A percentile compares a stretch with the other conserved stretches of the same genome.
phyloP scores from a whole-genome alignment of 2,113 vertebrate species.

The Hippoglossus stenolepis region DNA sequence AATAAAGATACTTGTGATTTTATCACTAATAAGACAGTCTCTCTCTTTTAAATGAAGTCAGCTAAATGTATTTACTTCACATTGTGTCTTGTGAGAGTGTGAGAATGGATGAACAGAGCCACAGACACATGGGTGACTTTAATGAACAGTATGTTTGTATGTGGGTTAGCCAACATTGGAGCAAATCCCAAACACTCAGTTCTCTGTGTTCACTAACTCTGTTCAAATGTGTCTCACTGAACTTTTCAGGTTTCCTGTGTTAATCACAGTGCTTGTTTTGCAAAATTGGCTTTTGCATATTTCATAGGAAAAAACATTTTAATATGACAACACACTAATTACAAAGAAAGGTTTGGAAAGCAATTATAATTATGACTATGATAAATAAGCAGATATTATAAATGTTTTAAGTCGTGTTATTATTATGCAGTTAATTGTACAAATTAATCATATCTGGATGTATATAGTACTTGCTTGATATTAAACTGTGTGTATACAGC shows the following conservation, averaged over 20 bases:
- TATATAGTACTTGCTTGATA: background rate
- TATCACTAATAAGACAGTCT: too few species aligned
- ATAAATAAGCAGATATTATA: background rate
- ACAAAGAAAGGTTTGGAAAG: background rate
- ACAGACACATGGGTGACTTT: too few species aligned
- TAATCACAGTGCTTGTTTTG: background rate
- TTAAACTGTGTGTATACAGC: background rate
- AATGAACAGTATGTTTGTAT: too few species aligned
- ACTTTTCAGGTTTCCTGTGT: background rate
- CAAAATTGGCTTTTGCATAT: background rate
- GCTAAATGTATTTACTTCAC: background rate
- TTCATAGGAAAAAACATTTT: background rate
- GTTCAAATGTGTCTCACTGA: background rate
- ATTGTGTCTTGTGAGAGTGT: too few species aligned
- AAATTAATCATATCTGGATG: background rate
- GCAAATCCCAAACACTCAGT: too few species aligned
- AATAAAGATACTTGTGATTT: too few species aligned
- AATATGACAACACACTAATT: background rate
- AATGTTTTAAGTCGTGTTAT: background rate
- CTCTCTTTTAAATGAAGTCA: too few species aligned
- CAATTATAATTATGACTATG: background rate
- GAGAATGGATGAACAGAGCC: too few species aligned
- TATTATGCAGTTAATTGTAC: background rate
- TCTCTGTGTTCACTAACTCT: too few species aligned
- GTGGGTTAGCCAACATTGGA: too few species aligned